phyloP scores from a whole-genome alignment of 2,888 invertebrate genomes.

The Leptarthrus brevirostris region DNA sequence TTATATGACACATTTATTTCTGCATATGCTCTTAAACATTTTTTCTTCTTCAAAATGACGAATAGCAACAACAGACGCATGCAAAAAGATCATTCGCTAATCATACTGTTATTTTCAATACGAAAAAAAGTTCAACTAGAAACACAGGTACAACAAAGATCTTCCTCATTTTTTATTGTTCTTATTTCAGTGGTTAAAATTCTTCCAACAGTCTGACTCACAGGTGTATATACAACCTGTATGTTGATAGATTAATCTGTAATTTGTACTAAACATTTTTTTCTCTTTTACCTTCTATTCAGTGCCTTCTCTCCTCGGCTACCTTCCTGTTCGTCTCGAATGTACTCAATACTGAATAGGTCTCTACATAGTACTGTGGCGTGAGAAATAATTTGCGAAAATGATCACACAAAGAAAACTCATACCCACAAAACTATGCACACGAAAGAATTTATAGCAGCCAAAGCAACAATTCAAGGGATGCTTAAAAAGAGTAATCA shows the following conservation, averaged over 20 bases:
- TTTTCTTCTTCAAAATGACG: not conserved
- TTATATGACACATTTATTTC: constrained; percentile 6
- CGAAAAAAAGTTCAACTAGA: not conserved
- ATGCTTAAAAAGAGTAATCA: not conserved
- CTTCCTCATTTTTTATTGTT: not conserved
- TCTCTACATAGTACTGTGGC: not conserved
- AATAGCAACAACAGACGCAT: not conserved
- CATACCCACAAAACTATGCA: not conserved
- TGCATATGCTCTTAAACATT: not conserved
- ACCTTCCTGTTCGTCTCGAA: not conserved
- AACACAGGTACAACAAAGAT: not conserved
- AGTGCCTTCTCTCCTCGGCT: not conserved
- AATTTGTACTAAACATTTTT: not conserved
- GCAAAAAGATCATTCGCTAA: not conserved
- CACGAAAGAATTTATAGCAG: not conserved
- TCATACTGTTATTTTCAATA: constrained; percentile 17
- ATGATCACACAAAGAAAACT: constrained; percentile 37
- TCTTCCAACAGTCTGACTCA: not conserved
- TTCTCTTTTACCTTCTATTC: not conserved
- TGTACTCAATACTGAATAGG: constrained; percentile 9
- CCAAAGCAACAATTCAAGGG: not conserved
- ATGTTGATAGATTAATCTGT: constrained; percentile 2
- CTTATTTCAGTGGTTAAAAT: constrained; percentile 2
- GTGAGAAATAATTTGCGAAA: constrained; percentile 46
- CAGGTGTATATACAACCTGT: not conserved